phyloP scores from a whole-genome alignment of 2,797 vertebrate species.

The Ptychobarbus kaznakovi region DNA sequence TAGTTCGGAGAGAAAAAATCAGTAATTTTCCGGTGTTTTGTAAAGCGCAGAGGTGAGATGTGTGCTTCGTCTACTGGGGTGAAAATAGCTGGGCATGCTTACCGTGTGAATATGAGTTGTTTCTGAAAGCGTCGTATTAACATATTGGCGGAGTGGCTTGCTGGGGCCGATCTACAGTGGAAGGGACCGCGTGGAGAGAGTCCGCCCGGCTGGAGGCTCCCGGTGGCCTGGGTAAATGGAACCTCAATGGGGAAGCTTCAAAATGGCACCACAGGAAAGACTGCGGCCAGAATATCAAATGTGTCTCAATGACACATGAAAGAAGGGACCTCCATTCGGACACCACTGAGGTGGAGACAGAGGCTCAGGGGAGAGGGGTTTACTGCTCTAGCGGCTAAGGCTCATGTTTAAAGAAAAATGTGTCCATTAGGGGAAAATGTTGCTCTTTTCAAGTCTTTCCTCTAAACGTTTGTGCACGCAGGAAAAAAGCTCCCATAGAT shows the following conservation, averaged over 20 bases:
- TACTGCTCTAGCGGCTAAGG: conserved; percentile 42
- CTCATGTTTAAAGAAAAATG: conserved; percentile 46
- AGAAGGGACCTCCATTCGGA: conserved; percentile 56
- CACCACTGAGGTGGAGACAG: conserved; percentile 50
- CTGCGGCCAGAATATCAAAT: conserved; percentile 78
- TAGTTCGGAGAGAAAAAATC: conserved; percentile 31
- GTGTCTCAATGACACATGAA: conserved; percentile 64
- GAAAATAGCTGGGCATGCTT: conserved; percentile 57
- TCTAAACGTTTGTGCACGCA: not conserved
- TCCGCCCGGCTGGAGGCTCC: conserved; percentile 75
- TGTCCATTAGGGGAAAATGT: conserved; percentile 14
- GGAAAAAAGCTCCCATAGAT: conserved; percentile 9
- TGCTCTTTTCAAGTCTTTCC: conserved; percentile 18
- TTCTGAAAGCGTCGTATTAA: conserved; percentile 74
- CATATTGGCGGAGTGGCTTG: conserved; percentile 80
- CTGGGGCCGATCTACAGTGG: conserved; percentile 68
- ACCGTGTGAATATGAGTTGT: conserved; percentile 57
- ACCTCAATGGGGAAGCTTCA: conserved; percentile 76
- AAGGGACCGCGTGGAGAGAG: conserved; percentile 76
- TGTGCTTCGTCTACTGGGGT: conserved; percentile 43
- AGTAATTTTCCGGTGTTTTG: conserved; percentile 47
- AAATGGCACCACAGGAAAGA: conserved; percentile 71
- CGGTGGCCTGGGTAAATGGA: conserved; percentile 77
- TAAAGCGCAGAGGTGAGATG: conserved; percentile 46
- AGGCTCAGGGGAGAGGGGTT: conserved; percentile 49